Conservation (phyloP, 2,888 invertebrate genomes). For the Epistrophe grossulariae region DNA sequence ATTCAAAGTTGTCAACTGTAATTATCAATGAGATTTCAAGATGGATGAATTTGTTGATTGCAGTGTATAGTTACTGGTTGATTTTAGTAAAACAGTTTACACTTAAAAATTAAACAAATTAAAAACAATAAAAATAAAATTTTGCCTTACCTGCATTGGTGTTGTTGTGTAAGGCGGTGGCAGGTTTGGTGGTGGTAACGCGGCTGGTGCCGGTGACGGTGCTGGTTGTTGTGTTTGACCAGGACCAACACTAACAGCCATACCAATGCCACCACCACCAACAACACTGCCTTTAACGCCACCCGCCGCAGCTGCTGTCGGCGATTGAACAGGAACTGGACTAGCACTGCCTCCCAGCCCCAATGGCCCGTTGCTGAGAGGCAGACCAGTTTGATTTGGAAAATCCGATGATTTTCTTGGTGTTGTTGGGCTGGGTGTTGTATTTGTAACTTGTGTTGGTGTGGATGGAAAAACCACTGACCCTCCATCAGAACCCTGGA, state of each 20-base stretch:
- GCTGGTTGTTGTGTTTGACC: conserved; percentile 72
- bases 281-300: conserved; percentile 62
- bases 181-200: conserved; percentile 87
- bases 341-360: conserved; percentile 87
- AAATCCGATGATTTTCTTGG: conserved; percentile 88
- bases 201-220: conserved; percentile 87
- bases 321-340: conserved; percentile 82
- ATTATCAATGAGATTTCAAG: no score
- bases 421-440: conserved; percentile 85
- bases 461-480: conserved; percentile 89
- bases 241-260: conserved; percentile 67
- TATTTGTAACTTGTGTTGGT: conserved; percentile 84
- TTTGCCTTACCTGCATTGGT: conserved; percentile 81
- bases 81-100: no score
- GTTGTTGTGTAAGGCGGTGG: conserved; percentile 87
- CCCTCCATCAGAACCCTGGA: conserved; percentile 91
- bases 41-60: no score
- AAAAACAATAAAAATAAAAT: no score
- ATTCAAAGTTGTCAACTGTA: no score
- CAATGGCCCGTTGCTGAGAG: conserved; percentile 86
- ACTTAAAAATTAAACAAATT: no score
- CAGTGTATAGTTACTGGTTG: no score
- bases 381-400: conserved; percentile 85
- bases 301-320: conserved; percentile 61
- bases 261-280: conserved; percentile 61